These are phyloP conservation scores for Tortrix viridana DNA, from an alignment of 2,888 invertebrate genomes.

Conservation along the genomic window DNA sequence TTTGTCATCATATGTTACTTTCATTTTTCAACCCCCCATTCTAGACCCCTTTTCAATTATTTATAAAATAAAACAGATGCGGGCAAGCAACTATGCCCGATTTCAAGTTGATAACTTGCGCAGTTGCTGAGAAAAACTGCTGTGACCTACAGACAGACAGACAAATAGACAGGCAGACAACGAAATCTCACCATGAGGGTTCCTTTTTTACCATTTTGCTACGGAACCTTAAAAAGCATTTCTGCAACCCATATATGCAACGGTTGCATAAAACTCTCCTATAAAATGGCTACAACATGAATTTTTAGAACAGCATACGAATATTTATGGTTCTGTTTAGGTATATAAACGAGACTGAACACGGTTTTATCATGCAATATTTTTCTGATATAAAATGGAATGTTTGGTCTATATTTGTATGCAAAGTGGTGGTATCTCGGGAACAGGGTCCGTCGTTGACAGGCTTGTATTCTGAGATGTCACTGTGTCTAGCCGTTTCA, in stretches of 20 bases:
- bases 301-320: conserved; percentile 26
- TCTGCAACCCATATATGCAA: conserved; percentile 4
- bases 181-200: no score
- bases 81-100: no score
- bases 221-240: conserved; percentile 9
- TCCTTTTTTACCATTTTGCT: no score
- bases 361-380: conserved; percentile 22
- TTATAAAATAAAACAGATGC: no score
- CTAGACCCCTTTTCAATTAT: no score
- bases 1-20: no score
- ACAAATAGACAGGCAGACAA: no score
- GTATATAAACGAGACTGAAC: conserved; percentile 21
- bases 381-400: conserved; percentile 18
- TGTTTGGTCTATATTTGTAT: conserved; percentile 7
- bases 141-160: no score
- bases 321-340: conserved; percentile 31
- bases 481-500: background rate
- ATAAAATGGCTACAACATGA: conserved; percentile 12
- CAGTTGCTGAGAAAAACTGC: background rate
- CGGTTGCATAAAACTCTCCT: conserved; percentile 17
- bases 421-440: conserved; percentile 1
- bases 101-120: no score
- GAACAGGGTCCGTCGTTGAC: background rate
- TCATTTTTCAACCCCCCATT: no score
- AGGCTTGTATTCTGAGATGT: background rate